These are phyloP conservation scores for Drosophila arizonae DNA, from an alignment of 1,140 invertebrate species.

Conservation along the genomic window DNA sequence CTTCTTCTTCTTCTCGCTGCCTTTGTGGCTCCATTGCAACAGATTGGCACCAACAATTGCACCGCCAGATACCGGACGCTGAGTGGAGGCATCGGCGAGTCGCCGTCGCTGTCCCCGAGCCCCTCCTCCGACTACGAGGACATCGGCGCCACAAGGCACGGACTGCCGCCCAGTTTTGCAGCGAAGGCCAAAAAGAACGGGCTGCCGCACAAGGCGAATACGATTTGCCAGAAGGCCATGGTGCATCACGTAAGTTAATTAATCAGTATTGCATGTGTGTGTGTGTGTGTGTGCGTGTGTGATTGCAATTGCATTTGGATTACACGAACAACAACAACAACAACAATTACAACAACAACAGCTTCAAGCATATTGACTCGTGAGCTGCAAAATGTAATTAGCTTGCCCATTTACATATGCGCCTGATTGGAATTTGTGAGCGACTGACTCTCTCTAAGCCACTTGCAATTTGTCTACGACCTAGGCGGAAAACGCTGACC, in stretches of 20 bases:
- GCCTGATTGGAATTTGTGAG: constrained; percentile 51
- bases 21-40: not conserved
- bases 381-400: constrained; percentile 71
- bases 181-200: constrained; percentile 82
- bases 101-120: constrained; percentile 81
- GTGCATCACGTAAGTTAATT: constrained; percentile 83
- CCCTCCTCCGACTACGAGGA: constrained; percentile 83
- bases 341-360: constrained; percentile 4
- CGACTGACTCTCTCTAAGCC: constrained; percentile 31
- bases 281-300: constrained; percentile 24
- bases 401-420: constrained; percentile 70
- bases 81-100: constrained; percentile 80
- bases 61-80: constrained; percentile 81
- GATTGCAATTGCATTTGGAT: constrained; percentile 41
- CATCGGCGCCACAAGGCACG: constrained; percentile 76
- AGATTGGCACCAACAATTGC: constrained; percentile 83
- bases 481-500: constrained; percentile 13
- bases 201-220: constrained; percentile 80
- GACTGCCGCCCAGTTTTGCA: constrained; percentile 69
- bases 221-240: constrained; percentile 82
- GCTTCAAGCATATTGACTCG: constrained; percentile 53
- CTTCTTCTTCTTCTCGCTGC: not conserved
- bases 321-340: constrained; percentile 7
- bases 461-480: constrained; percentile 33
- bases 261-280: constrained; percentile 40